Base-by-base conservation (phyloP, 2,797 vertebrate genomes). In the Gila robusta region DNA sequence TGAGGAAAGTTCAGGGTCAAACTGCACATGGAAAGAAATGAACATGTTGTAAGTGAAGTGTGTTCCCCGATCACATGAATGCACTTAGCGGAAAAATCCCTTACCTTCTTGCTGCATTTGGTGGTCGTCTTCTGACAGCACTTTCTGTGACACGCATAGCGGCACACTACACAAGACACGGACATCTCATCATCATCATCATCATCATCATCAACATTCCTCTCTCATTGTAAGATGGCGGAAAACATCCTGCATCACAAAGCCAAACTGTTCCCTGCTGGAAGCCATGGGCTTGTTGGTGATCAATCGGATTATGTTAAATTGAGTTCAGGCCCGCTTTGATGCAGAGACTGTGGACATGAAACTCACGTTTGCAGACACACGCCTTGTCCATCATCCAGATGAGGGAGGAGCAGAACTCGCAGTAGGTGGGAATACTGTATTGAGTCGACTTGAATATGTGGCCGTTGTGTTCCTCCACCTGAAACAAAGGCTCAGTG, bases 381-480 rank as follows among this genome's bases (percentile, higher is more conserved):
- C 97, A 99, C 87, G 98, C 98, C 1, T 97, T 96, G 93, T 99
- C 98, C 98, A 99, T 99, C 95, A 99, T 99, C 98, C 98, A 99
- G 94, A 99, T 99, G 92, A 99, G 96, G 5, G 98, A 99, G 32
- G 98, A 99, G 89, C 98, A 99, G 94, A 95, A 98, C 94, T 99
- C 98, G 92, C 98, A 99, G 95, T 98, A 99, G 0, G 98, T 99
- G 83, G 98, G 98, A 90, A 99, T 99, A 96, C 98, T 99, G 93
- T 99, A 99, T 72, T 99, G 98, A 0, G 98, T 99, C 0, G 98
- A 97, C 92, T 99, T 99, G 91, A 99, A 99, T 91, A 99, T 97
- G 93, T 99, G 98, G 32, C 98, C 98, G 2, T 99, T 99, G 90
- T 98, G 97, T 82, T 99, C 98, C 92, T 99, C 98, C 72, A 99